Evolutionary conservation across 2,113 vertebrate genomes (phyloP).

Genomic region (Coracopsis vasa): DNA sequence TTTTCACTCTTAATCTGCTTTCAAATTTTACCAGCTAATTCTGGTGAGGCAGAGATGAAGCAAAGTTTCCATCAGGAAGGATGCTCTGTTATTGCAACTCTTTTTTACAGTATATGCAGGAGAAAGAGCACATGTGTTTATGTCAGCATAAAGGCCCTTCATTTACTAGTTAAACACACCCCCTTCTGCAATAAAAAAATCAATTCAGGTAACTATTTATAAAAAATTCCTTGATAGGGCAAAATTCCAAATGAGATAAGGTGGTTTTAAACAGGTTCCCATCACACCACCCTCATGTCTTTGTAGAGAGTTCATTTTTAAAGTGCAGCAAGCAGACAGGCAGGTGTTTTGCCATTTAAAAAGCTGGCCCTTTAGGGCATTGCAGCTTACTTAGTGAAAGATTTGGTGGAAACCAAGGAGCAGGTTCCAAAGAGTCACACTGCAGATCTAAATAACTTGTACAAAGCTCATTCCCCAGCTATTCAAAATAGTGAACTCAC

Average conservation of each 20-base stretch:
- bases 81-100: not conserved
- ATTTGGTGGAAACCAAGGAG: not conserved
- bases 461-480: not conserved
- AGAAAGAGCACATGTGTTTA: not conserved
- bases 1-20: slow-evolving; percentile 55
- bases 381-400: not conserved
- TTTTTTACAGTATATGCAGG: not conserved
- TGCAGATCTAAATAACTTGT: not conserved
- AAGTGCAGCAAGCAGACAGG: not conserved
- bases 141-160: not conserved
- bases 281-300: not conserved
- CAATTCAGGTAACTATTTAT: not conserved
- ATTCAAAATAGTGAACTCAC: not conserved
- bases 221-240: not conserved
- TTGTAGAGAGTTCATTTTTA: not conserved
- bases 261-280: not conserved
- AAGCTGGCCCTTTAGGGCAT: not conserved
- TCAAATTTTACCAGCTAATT: slow-evolving; percentile 30
- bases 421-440: not conserved
- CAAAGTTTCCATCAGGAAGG: not conserved
- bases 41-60: not conserved
- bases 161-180: not conserved
- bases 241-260: not conserved
- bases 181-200: not conserved
- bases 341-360: not conserved